Conservation (phyloP, 1,140 invertebrate species). For the Elymnias hypermnestra region DNA sequence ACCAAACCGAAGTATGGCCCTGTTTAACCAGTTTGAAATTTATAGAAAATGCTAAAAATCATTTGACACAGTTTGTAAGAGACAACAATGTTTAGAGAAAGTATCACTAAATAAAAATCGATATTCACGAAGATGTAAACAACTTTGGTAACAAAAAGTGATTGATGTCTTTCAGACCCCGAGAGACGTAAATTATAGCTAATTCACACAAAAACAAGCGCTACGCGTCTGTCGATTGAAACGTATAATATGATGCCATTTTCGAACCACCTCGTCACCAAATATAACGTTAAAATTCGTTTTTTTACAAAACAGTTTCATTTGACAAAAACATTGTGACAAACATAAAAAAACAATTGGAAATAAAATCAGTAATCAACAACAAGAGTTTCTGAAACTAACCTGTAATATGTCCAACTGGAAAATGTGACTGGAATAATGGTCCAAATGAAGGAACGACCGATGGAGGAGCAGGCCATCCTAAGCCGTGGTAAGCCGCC, state of each 20-base stretch:
- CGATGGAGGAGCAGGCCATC: slow-evolving; percentile 68
- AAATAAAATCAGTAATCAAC: too few species aligned
- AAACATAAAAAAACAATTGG: too few species aligned
- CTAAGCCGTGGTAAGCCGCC: slow-evolving; percentile 77
- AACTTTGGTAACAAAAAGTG: slow-evolving; percentile 9
- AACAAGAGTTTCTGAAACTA: too few species aligned
- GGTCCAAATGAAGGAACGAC: slow-evolving; percentile 68
- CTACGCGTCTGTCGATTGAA: slow-evolving; percentile 8
- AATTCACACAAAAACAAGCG: neutral
- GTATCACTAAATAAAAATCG: slow-evolving; percentile 4
- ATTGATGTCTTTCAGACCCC: slow-evolving; percentile 8
- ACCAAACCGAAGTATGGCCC: too few species aligned
- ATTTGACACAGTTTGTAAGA: neutral
- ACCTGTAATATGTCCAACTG: slow-evolving; percentile 80
- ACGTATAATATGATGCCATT: neutral
- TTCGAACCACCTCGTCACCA: neutral
- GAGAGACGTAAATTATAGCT: slow-evolving; percentile 10
- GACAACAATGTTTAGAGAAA: neutral
- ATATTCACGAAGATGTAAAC: slow-evolving; percentile 6
- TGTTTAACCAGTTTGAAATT: too few species aligned
- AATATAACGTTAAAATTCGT: too few species aligned
- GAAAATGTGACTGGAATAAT: slow-evolving; percentile 78
- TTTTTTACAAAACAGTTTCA: too few species aligned
- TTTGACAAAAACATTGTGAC: too few species aligned
- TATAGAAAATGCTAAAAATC: neutral